A percentile compares a stretch with the other conserved stretches of the same genome.
Conservation (phyloP, 2,113 vertebrate species). For the Lagopus leucura region DNA sequence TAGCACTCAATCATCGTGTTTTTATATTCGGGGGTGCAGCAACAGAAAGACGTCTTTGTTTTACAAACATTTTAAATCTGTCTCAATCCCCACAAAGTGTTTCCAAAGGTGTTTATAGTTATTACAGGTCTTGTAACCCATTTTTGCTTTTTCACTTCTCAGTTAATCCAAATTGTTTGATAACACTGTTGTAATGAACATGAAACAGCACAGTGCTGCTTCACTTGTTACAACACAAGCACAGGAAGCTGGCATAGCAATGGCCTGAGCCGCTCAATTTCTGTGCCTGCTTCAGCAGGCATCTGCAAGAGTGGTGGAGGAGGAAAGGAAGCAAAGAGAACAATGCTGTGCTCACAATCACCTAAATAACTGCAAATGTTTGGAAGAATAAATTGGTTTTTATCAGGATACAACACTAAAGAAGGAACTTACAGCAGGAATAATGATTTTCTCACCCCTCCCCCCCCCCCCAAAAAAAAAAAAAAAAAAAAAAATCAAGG, state of each 20-base stretch:
- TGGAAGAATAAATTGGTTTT: background rate
- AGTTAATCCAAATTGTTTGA: background rate
- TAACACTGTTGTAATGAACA: background rate
- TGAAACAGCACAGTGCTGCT: background rate
- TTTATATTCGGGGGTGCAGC: background rate
- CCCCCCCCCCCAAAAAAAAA: too few relatives aligned
- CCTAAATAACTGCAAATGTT: background rate
- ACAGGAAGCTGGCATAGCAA: background rate
- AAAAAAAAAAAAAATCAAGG: too few relatives aligned
- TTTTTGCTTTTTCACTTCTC: background rate
- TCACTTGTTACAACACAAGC: background rate
- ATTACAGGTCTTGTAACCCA: background rate
- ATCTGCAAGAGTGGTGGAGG: background rate
- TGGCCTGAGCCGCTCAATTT: background rate
- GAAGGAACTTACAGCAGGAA: background rate
- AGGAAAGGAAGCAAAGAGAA: background rate
- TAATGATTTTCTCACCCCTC: background rate
- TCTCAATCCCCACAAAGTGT: background rate
- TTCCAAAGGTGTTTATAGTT: background rate
- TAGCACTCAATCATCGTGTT: background rate
- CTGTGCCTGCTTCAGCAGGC: background rate
- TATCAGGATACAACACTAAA: background rate
- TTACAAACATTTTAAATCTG: background rate
- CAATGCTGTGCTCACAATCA: accelerated
- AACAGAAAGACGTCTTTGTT: background rate